Base-by-base conservation (phyloP, 2,797 vertebrate species). In the Zenarchopterus dispar region DNA sequence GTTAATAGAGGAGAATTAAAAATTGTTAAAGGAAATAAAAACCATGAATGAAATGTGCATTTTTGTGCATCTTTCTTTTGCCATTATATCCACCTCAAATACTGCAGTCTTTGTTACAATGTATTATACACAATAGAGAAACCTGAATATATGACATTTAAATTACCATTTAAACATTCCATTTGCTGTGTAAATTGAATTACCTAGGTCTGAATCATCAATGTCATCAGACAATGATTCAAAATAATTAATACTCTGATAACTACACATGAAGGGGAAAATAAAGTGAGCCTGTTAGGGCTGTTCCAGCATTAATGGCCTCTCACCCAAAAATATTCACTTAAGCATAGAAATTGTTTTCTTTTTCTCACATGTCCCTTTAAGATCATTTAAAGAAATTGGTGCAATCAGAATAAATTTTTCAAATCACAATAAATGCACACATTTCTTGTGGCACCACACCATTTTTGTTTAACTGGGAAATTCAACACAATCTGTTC, bases 301-400 rank as follows among this genome's bases (percentile, higher is more conserved):
- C 74, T 82, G 85, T 85, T 82, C 74, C 44, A 59, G 75, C 77
- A 67, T 75, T 86, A 86, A 86, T 67, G 55, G 71, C 36, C 70
- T 55, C 73, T 75, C 51, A 53, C 33, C 33, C 11, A 2, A 36
- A 28, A 1, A 7, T 28, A 28, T 28, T 3, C 28, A 1, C 28
- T 28, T 28, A 8, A 28, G 28, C 5, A 8, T 28, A 28, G 28
- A 28, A 6, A 6, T 5, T 4, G 5, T 28, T 7, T 7, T 28
- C 8, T 28, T 28, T 28, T 28, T 7, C 5, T 28, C 28, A 28
- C 8, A 28, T 28, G 28, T 28, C 28, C 7, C 8, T 28, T 28
- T 28, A 6, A 28, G 28, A 24, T 36, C 1, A 36, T 10, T 11
- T 1, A 36, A 36, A 36, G 10, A 36, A 10, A 36, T 13, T 9